A percentile compares a stretch with the other conserved stretches of the same genome.
Evolutionary conservation across 2,888 invertebrate genomes (phyloP).

Genomic region (Mesochorus sp.): DNA sequence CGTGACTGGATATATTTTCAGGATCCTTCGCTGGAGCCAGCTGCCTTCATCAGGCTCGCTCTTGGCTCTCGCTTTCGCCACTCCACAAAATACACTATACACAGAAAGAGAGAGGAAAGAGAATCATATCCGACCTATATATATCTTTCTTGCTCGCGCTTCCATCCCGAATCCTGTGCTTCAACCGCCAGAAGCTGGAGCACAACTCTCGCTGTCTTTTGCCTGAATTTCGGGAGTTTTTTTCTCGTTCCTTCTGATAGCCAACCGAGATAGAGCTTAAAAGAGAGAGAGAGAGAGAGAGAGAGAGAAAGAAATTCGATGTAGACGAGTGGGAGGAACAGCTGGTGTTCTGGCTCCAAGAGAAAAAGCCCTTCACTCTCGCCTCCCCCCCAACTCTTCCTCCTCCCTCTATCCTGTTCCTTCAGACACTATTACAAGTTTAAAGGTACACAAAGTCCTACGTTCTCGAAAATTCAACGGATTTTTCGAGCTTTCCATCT

Average conservation of each 20-base stretch:
- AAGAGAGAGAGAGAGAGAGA: slow-evolving; percentile 41
- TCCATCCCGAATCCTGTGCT: slow-evolving; percentile 21
- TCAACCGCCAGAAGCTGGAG: slow-evolving; percentile 48
- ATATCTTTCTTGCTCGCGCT: slow-evolving; percentile 4
- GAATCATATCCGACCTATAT: slow-evolving; percentile 28
- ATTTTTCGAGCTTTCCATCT: neutral
- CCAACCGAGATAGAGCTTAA: slow-evolving; percentile 69
- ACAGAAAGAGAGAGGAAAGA: slow-evolving; percentile 11
- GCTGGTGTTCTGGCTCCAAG: slow-evolving; percentile 57
- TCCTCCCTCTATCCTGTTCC: neutral
- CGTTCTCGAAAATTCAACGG: neutral
- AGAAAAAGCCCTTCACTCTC: slow-evolving; percentile 42
- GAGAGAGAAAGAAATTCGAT: slow-evolving; percentile 32
- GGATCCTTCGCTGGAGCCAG: slow-evolving; percentile 64
- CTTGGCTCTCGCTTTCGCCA: neutral
- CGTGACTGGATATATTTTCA: slow-evolving; percentile 65
- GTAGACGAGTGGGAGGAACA: slow-evolving; percentile 62
- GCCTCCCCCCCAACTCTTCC: neutral
- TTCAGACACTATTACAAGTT: slow-evolving; percentile 11
- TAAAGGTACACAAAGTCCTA: slow-evolving; percentile 39
- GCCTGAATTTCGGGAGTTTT: slow-evolving; percentile 48
- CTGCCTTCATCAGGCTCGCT: slow-evolving; percentile 51
- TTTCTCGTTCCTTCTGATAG: slow-evolving; percentile 66
- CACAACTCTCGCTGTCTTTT: slow-evolving; percentile 24
- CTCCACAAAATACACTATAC: neutral